Evolutionary conservation across 2,888 invertebrate species (phyloP).

Genomic region (Dorcus parallelipipedus): DNA sequence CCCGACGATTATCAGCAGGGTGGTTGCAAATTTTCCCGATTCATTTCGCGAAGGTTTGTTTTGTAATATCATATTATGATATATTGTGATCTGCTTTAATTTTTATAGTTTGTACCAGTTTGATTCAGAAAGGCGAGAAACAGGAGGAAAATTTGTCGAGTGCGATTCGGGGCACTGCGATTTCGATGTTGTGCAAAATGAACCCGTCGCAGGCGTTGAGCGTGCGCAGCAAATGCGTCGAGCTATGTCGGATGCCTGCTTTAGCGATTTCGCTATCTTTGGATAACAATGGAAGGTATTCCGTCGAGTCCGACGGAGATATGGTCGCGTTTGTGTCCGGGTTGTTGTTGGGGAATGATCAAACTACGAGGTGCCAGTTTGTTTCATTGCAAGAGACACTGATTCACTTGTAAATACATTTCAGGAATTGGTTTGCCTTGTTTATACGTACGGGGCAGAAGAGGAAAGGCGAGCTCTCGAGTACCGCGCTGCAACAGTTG

Average conservation of each 20-base stretch:
- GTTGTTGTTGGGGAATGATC: slow-evolving; percentile 81
- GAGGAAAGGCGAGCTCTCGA: slow-evolving; percentile 70
- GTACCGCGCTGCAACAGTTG: slow-evolving; percentile 65
- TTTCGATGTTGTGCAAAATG: slow-evolving; percentile 81
- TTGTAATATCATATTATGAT: no score
- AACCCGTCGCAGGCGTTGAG: slow-evolving; percentile 84
- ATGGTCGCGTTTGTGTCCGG: slow-evolving; percentile 69
- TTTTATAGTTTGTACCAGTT: slow-evolving; percentile 70
- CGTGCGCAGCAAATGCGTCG: slow-evolving; percentile 83
- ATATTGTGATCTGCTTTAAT: not conserved
- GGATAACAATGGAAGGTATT: slow-evolving; percentile 50
- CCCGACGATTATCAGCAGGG: slow-evolving; percentile 81
- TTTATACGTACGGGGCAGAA: slow-evolving; percentile 87
- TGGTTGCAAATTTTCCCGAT: slow-evolving; percentile 93
- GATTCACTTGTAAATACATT: not conserved
- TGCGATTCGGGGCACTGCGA: slow-evolving; percentile 67
- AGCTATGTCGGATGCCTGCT: slow-evolving; percentile 86
- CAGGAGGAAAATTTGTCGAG: slow-evolving; percentile 86
- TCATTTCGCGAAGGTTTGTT: slow-evolving; percentile 77
- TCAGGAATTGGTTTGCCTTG: slow-evolving; percentile 85
- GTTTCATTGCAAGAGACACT: not conserved
- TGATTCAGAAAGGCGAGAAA: slow-evolving; percentile 84
- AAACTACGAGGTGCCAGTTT: slow-evolving; percentile 56
- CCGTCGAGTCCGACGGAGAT: slow-evolving; percentile 39
- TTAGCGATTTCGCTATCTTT: slow-evolving; percentile 80